Evolutionary conservation across 2,113 vertebrate species (phyloP), one percentile per base, ranked within the genome.

Genomic region (Phalacrocorax aristotelis): DNA sequence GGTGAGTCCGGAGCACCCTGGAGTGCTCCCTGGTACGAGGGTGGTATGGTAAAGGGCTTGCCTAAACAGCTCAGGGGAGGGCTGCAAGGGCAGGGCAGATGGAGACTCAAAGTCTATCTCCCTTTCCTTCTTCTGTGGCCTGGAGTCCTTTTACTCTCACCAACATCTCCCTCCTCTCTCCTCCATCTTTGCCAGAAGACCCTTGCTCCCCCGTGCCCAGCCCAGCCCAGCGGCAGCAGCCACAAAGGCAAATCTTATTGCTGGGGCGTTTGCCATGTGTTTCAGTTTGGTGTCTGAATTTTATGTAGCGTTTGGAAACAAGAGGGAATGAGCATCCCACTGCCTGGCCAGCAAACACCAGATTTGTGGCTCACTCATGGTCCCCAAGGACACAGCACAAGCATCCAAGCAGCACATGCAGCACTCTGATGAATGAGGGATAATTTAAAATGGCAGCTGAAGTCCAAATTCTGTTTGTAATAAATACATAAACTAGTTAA

Each of bases 401-500:
- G 69, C 64, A 76, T 51, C 46, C 42, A 7, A 79, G 82, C 70
- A 91, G 91, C 68, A 15, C 72, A 2, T 4, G 19, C 62, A 52
- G 58, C n/a, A 1, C 11, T 7, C 1, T 77, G 92, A 91, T 87
- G 80, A 85, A 89, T 23, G 71, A 71, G 82, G 81, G 81, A 48
- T 65, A 30, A 93, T 87, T 87, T 71, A 52, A 86, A 40, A 61
- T 3, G 32, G 86, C 69, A 77, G 82, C 77, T n/a, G 87, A 96
- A 79, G 57, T 72, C 97, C 96, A 92, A 74, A 44, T 74, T 87
- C 62, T 76, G 87, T 72, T 75, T 27, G 62, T 83, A 80, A 93
- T 93, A 95, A 97, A 96, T 88, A 93, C 8, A 44, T 79, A 85
- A 97, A 95, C 90, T 52, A 76, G 95, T 97, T 97, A 96, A 94